Evolutionary conservation across 2,888 invertebrate species (phyloP).

Genomic region (Lomographa bimaculata): DNA sequence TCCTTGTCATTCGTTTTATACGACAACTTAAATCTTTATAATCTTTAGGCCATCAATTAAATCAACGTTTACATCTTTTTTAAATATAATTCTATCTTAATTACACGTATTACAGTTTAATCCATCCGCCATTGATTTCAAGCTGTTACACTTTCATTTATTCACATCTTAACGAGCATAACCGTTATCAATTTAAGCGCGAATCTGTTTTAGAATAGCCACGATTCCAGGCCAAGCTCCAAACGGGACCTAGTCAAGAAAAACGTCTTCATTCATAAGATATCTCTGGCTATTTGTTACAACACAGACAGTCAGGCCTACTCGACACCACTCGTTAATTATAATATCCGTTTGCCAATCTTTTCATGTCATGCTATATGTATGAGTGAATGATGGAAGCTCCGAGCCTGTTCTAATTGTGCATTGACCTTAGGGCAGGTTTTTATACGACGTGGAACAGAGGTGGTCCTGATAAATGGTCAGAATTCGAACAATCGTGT

Average conservation of each 20-base stretch:
- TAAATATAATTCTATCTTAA: too few species aligned
- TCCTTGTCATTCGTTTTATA: too few species aligned
- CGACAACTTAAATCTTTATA: too few species aligned
- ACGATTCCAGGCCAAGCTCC: slow-evolving; percentile 13
- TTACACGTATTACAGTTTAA: too few species aligned
- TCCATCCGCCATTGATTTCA: slow-evolving; percentile 7
- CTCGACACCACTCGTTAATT: slow-evolving; percentile 19
- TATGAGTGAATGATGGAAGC: slow-evolving; percentile 34
- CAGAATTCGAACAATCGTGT: slow-evolving; percentile 45
- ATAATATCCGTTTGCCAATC: slow-evolving; percentile 42
- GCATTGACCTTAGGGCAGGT: slow-evolving; percentile 53
- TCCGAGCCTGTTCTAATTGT: slow-evolving; percentile 55
- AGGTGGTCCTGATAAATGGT: slow-evolving; percentile 57
- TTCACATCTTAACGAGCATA: slow-evolving; percentile 10
- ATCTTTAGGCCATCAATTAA: too few species aligned
- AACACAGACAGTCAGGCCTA: slow-evolving; percentile 17
- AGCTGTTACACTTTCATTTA: slow-evolving; percentile 13
- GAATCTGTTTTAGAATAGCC: slow-evolving; percentile 12
- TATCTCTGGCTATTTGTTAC: slow-evolving; percentile 16
- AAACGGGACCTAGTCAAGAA: slow-evolving; percentile 17
- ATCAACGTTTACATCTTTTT: too few species aligned
- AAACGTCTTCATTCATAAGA: slow-evolving; percentile 19
- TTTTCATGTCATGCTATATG: slow-evolving; percentile 49
- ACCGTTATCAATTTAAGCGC: slow-evolving; percentile 16
- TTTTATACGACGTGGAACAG: slow-evolving; percentile 32